Conservation (phyloP, 2,888 invertebrate genomes). For the Calameuta filiformis region DNA sequence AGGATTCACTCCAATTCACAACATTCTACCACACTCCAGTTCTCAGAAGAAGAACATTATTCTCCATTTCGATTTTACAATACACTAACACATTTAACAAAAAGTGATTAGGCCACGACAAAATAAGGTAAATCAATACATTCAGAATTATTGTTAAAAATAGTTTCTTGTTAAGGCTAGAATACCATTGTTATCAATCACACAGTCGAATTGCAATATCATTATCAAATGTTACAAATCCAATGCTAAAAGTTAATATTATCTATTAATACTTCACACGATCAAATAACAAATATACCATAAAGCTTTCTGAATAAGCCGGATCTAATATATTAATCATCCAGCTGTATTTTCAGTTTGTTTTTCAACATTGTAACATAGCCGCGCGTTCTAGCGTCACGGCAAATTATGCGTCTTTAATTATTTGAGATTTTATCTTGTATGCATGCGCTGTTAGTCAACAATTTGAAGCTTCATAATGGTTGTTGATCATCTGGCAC, state of each 20-base stretch:
- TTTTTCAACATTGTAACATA: not conserved
- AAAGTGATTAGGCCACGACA: not conserved
- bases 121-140: not conserved
- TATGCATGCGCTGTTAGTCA: not conserved
- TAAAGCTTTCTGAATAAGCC: not conserved
- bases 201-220: not conserved
- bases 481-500: not conserved
- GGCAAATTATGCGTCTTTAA: not conserved
- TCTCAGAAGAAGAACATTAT: not conserved
- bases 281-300: not conserved
- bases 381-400: not conserved
- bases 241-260: not conserved
- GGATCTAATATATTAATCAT: not conserved
- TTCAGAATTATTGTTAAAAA: not conserved
- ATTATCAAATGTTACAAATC: not conserved
- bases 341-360: not conserved
- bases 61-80: not conserved
- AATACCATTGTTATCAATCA: not conserved
- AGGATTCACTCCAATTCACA: not conserved
- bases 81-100: not conserved
- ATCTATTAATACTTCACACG: not conserved
- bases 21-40: not conserved
- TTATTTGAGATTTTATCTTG: not conserved
- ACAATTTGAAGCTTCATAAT: not conserved
- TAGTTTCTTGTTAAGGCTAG: not conserved